Evolutionary conservation across 2,113 vertebrate species (phyloP).

Genomic region (Elephantulus edwardii): DNA sequence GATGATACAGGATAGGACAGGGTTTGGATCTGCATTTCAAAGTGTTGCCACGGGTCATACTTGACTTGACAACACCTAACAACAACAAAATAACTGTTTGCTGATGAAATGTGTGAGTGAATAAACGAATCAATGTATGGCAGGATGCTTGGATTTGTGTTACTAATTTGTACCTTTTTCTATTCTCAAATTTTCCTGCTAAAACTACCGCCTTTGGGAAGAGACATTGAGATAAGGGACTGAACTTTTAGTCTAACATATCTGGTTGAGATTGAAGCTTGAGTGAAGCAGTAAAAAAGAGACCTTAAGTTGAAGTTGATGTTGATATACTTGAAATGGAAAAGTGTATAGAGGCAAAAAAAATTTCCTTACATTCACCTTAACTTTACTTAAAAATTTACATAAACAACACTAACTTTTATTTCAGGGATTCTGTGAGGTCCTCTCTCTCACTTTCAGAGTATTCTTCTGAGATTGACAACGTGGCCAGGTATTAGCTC

Average conservation of each 20-base stretch:
- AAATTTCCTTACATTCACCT: neutral
- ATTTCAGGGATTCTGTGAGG: constrained; percentile 26
- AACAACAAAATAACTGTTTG: too few relatives aligned
- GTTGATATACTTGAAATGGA: neutral
- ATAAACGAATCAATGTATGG: neutral
- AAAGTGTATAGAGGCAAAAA: neutral
- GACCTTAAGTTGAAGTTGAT: neutral
- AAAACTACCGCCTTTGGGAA: constrained; percentile 14
- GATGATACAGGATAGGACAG: too few relatives aligned
- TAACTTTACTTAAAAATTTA: constrained; percentile 3
- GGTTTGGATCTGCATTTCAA: too few relatives aligned
- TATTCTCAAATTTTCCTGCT: neutral
- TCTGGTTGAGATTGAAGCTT: neutral
- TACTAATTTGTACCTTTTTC: neutral
- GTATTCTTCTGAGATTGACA: neutral
- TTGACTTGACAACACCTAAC: too few relatives aligned
- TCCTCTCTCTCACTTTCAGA: neutral
- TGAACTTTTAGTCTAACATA: neutral
- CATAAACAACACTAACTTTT: constrained; percentile 31
- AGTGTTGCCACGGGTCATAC: too few relatives aligned
- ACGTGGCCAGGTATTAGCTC: neutral
- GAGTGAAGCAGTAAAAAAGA: neutral
- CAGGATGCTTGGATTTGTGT: neutral
- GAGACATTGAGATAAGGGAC: neutral
- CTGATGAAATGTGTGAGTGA: constrained; percentile 3